phyloP scores from a whole-genome alignment of 1,140 invertebrate species.

The Pogonognathellus flavescens region DNA sequence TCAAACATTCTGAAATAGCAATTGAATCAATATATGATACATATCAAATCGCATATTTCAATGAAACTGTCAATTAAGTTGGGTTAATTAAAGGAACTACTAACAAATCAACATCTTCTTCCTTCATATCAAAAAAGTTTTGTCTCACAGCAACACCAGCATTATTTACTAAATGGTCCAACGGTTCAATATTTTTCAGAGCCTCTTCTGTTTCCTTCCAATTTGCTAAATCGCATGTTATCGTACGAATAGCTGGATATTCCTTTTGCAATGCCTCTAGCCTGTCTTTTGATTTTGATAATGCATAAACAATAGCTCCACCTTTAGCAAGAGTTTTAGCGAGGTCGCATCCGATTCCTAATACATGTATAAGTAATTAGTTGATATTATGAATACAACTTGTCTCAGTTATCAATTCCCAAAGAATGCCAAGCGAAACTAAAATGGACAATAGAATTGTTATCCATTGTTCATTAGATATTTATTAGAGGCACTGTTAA shows the following conservation, averaged over 20 bases:
- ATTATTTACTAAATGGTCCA: slow-evolving; percentile 74
- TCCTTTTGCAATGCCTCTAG: slow-evolving; percentile 69
- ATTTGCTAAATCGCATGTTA: slow-evolving; percentile 71
- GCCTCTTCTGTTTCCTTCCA: slow-evolving; percentile 71
- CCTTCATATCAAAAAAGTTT: slow-evolving; percentile 77
- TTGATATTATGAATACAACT: not conserved
- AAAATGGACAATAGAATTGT: not conserved
- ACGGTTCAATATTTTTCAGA: slow-evolving; percentile 68
- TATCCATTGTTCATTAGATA: too few species aligned
- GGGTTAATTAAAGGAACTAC: slow-evolving; percentile 70
- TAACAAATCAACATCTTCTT: slow-evolving; percentile 77
- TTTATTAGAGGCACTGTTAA: too few species aligned
- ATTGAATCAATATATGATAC: slow-evolving; percentile 69
- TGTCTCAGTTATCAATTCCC: not conserved
- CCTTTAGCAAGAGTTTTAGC: slow-evolving; percentile 69
- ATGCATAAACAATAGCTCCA: slow-evolving; percentile 71
- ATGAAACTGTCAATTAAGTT: not conserved
- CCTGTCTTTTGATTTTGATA: slow-evolving; percentile 70
- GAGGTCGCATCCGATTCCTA: slow-evolving; percentile 71
- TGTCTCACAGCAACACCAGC: slow-evolving; percentile 73
- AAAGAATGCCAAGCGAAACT: not conserved
- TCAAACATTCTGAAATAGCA: slow-evolving; percentile 76
- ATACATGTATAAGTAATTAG: not conserved
- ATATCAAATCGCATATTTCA: slow-evolving; percentile 1
- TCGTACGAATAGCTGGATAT: slow-evolving; percentile 69